A percentile compares a stretch with the other conserved stretches of the same genome.
Evolutionary conservation across 2,113 vertebrate species (phyloP).

Genomic region (Colossoma macropomum): DNA sequence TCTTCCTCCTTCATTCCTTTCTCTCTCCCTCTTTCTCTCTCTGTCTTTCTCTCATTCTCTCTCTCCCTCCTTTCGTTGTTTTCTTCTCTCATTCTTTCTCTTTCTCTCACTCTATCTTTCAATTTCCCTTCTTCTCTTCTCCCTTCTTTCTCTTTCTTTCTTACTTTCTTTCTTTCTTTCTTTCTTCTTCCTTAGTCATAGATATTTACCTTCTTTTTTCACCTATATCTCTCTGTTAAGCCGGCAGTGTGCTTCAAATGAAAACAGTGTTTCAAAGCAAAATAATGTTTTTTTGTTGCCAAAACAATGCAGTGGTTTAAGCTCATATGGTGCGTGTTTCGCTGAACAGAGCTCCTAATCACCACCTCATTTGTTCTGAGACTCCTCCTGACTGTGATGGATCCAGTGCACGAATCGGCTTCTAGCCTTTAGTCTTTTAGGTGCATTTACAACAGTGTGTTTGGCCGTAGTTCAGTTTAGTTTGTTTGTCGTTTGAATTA

Average conservation of each 20-base stretch:
- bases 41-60: constrained; percentile 15
- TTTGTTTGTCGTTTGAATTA: neutral
- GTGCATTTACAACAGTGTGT: too few species aligned
- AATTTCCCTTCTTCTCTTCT: neutral
- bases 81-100: neutral
- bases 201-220: neutral
- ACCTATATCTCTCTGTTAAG: neutral
- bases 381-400: too few species aligned
- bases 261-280: too few species aligned
- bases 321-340: too few species aligned
- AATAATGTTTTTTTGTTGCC: too few species aligned
- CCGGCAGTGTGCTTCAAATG: too few species aligned
- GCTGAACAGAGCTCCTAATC: too few species aligned
- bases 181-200: neutral
- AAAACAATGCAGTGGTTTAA: too few species aligned
- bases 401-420: too few species aligned
- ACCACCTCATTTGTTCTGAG: too few species aligned
- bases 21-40: neutral
- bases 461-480: neutral
- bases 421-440: too few species aligned
- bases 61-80: constrained; percentile 4
- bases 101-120: neutral
- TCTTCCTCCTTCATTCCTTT: too few species aligned
- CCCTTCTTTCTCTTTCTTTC: neutral
- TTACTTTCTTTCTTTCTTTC: neutral